Conservation (phyloP, 2,888 invertebrate genomes). For the Philhelius pedissequus region DNA sequence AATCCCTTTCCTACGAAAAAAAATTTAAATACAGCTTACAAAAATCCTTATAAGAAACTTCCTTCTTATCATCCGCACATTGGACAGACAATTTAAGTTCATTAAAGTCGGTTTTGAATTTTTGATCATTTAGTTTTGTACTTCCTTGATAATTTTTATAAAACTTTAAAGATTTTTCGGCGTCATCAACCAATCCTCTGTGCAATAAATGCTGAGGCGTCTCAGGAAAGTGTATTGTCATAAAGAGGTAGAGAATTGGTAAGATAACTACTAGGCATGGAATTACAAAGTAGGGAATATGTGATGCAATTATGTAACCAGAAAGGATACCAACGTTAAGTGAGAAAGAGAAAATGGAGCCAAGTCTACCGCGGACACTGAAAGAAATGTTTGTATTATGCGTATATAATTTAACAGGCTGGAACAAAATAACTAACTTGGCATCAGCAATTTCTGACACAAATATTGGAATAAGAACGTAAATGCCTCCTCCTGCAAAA, state of each 20-base stretch:
- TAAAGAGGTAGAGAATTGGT: slow-evolving; percentile 72
- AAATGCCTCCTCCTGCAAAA: slow-evolving; percentile 75
- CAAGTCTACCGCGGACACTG: slow-evolving; percentile 75
- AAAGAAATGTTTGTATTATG: neutral
- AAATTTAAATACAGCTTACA: slow-evolving; percentile 69
- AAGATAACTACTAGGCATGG: slow-evolving; percentile 73
- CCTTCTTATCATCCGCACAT: slow-evolving; percentile 33
- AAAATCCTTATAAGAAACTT: slow-evolving; percentile 71
- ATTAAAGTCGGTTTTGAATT: slow-evolving; percentile 70
- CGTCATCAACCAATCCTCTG: slow-evolving; percentile 69
- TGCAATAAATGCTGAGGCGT: slow-evolving; percentile 74
- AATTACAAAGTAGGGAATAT: slow-evolving; percentile 73
- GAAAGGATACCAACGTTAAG: slow-evolving; percentile 74
- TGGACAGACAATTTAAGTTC: slow-evolving; percentile 71
- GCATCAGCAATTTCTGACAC: slow-evolving; percentile 77
- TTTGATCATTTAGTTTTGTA: slow-evolving; percentile 70
- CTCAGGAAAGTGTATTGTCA: slow-evolving; percentile 73
- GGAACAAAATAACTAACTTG: slow-evolving; percentile 71
- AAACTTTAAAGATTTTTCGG: slow-evolving; percentile 73
- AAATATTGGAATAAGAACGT: slow-evolving; percentile 75
- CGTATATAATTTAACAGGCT: neutral
- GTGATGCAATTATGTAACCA: slow-evolving; percentile 74
- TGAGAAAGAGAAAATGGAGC: slow-evolving; percentile 74
- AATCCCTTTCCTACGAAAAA: too few species aligned
- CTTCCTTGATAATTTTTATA: slow-evolving; percentile 72